Conservation (phyloP, 1,140 invertebrate species). For the Armadillidium nasatum region DNA sequence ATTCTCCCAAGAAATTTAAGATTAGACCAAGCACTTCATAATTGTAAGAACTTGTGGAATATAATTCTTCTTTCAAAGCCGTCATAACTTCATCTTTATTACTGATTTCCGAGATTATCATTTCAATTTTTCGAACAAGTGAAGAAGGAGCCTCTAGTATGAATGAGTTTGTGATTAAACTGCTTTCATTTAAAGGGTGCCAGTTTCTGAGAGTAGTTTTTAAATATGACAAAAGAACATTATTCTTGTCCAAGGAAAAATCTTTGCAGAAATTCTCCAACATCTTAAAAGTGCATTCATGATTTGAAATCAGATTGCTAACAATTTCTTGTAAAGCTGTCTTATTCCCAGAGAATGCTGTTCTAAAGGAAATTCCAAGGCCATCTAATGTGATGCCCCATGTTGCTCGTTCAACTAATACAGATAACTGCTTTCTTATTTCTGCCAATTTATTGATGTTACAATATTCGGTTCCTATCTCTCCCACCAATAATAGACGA, state of each 20-base stretch:
- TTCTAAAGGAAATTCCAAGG: conserved; percentile 38
- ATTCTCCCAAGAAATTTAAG: conserved; percentile 19
- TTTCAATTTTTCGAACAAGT: conserved; percentile 25
- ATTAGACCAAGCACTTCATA: conserved; percentile 38
- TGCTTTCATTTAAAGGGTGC: conserved; percentile 23
- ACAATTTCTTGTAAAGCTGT: conserved; percentile 19
- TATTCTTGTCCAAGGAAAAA: conserved; percentile 32
- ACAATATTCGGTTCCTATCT: conserved; percentile 35
- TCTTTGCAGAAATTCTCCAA: conserved; percentile 37
- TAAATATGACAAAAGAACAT: conserved; percentile 35
- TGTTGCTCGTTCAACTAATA: conserved; percentile 31
- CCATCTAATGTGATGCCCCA: conserved; percentile 38
- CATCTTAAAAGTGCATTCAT: conserved; percentile 31
- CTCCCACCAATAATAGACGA: conserved; percentile 28
- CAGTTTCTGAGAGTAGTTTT: conserved; percentile 26
- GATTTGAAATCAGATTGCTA: neutral
- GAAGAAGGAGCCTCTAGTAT: conserved; percentile 29
- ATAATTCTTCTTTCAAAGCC: conserved; percentile 26
- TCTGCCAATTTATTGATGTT: conserved; percentile 31
- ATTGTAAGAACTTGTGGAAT: conserved; percentile 33
- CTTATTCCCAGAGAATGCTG: conserved; percentile 34
- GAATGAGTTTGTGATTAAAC: neutral
- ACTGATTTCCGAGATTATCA: conserved; percentile 32
- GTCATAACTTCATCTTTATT: conserved; percentile 25
- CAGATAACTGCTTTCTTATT: conserved; percentile 32